Evolutionary conservation across 2,888 invertebrate genomes (phyloP).

Genomic region (Noctua fimbriata): DNA sequence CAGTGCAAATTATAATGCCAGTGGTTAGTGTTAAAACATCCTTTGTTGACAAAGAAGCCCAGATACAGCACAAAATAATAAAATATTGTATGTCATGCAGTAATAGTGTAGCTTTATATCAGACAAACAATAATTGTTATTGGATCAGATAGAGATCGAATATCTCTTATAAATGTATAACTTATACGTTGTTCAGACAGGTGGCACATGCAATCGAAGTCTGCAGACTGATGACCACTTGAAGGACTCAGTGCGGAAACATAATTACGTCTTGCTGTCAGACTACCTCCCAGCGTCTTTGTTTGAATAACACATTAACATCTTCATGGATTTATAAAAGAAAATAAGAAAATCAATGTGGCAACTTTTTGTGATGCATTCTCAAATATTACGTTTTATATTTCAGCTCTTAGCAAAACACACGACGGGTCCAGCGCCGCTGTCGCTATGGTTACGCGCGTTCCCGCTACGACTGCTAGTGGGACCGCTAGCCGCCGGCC

Average conservation of each 20-base stretch:
- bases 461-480: slow-evolving; percentile 96
- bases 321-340: neutral
- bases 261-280: neutral
- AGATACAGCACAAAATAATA: neutral
- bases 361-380: neutral
- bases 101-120: neutral
- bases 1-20: slow-evolving; percentile 98
- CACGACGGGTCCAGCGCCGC: slow-evolving; percentile 96
- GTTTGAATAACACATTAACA: neutral
- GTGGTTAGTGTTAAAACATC: slow-evolving; percentile 90
- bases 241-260: neutral
- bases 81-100: neutral
- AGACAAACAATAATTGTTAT: neutral
- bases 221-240: neutral
- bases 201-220: neutral
- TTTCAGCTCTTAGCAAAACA: slow-evolving; percentile 90
- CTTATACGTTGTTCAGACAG: neutral
- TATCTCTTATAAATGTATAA: neutral
- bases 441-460: slow-evolving; percentile 96
- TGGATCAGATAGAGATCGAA: neutral
- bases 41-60: too few relatives aligned
- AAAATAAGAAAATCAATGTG: neutral
- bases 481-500: slow-evolving; percentile 94
- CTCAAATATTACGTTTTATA: neutral
- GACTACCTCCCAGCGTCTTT: neutral